phyloP scores from a whole-genome alignment of 2,113 vertebrate species.

The Lagenorhynchus albirostris region DNA sequence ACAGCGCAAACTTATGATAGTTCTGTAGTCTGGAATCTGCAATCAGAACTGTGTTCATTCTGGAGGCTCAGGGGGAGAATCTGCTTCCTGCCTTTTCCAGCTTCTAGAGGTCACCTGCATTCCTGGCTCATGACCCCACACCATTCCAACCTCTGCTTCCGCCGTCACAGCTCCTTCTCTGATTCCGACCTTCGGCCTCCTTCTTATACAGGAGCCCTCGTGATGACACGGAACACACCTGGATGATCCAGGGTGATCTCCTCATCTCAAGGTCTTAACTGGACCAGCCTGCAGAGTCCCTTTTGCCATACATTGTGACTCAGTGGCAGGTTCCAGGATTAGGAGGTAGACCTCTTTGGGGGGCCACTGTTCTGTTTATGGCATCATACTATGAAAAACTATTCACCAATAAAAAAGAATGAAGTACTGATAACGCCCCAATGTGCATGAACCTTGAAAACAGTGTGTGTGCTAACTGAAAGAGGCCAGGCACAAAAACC shows the following conservation, averaged over 20 bases:
- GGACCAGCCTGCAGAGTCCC: neutral
- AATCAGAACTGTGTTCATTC: neutral
- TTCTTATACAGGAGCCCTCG: neutral
- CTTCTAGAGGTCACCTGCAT: neutral
- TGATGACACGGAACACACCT: neutral
- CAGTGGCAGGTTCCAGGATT: fast-evolving
- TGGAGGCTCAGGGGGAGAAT: neutral
- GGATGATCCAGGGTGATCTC: neutral
- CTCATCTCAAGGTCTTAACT: neutral
- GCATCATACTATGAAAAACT: neutral
- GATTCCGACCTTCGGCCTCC: neutral
- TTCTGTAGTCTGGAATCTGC: neutral
- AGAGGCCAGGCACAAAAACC: neutral
- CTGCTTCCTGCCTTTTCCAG: neutral
- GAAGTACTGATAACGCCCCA: neutral
- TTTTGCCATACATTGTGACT: neutral
- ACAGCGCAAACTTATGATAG: fast-evolving
- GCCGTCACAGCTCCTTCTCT: neutral
- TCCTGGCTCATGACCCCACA: neutral
- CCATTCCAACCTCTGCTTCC: neutral
- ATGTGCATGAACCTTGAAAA: fast-evolving
- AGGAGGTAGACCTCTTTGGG: neutral
- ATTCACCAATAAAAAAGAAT: neutral
- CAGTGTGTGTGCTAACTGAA: neutral
- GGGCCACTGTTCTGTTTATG: neutral